These are phyloP conservation scores for Clitarchus hookeri DNA, from an alignment of 2,888 invertebrate species.

Conservation along the genomic window DNA sequence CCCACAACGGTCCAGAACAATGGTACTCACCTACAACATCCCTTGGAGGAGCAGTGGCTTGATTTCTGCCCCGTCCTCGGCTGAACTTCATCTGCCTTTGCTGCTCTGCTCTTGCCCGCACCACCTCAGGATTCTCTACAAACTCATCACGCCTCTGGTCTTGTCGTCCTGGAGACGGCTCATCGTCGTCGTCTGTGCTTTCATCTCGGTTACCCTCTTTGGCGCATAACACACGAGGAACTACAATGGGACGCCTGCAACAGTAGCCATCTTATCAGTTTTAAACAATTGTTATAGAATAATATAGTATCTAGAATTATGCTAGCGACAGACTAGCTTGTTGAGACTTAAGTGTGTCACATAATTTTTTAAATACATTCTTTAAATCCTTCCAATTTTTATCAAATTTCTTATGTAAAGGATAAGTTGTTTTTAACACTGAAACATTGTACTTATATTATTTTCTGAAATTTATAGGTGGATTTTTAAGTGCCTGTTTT, in stretches of 20 bases:
- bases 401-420: no score
- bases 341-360: no score
- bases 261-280: not conserved
- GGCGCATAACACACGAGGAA: conserved; percentile 52
- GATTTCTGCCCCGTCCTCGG: conserved; percentile 39
- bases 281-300: conserved; percentile 21
- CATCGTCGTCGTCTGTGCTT: conserved; percentile 52
- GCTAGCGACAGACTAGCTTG: no score
- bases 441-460: no score
- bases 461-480: no score
- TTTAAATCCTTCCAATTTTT: no score
- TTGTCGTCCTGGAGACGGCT: conserved; percentile 46
- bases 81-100: conserved; percentile 49
- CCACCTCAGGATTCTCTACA: conserved; percentile 71
- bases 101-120: conserved; percentile 69
- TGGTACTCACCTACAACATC: conserved; percentile 50
- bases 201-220: conserved; percentile 53
- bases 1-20: no score
- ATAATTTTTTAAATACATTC: no score
- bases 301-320: not conserved
- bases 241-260: conserved; percentile 46
- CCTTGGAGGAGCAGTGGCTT: conserved; percentile 35
- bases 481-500: no score
- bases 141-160: conserved; percentile 35
- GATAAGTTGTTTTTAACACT: no score